Percentiles rank a stretch among this genome's conserved stretches.
These are phyloP conservation scores for Podabrus alpinus DNA, from an alignment of 2,888 invertebrate species.

Conservation along the genomic window DNA sequence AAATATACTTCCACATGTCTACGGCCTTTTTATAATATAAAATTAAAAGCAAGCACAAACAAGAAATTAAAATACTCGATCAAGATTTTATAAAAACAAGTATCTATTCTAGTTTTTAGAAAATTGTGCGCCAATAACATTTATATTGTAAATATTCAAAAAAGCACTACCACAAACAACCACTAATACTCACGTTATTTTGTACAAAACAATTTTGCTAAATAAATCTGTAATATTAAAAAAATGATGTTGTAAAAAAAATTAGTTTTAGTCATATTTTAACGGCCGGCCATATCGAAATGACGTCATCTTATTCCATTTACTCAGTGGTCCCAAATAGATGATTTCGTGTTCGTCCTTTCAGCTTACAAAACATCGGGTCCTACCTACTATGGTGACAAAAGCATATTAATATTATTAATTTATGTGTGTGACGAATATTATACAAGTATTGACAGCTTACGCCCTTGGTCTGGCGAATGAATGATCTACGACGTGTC, in stretches of 20 bases:
- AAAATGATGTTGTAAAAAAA: neutral
- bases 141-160: neutral
- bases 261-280: neutral
- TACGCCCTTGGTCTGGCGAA: too few relatives aligned
- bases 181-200: slow-evolving; percentile 9
- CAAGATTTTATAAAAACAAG: neutral
- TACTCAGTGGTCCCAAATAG: neutral
- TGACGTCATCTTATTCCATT: slow-evolving; percentile 26
- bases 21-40: slow-evolving; percentile 6
- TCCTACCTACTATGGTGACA: too few relatives aligned
- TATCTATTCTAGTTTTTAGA: neutral
- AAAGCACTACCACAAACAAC: neutral
- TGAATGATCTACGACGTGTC: too few relatives aligned
- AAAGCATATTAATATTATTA: too few relatives aligned
- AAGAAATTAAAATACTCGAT: neutral
- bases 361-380: too few relatives aligned
- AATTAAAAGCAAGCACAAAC: neutral
- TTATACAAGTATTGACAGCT: too few relatives aligned
- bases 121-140: neutral
- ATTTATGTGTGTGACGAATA: too few relatives aligned
- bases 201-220: slow-evolving; percentile 5
- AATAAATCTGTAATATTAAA: slow-evolving; percentile 8
- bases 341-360: neutral
- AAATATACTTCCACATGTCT: slow-evolving; percentile 9
- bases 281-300: slow-evolving; percentile 30